A percentile compares a stretch with the other conserved stretches of the same genome.
Evolutionary conservation across 2,113 vertebrate genomes (phyloP).

Genomic region (Archilochus colubris): DNA sequence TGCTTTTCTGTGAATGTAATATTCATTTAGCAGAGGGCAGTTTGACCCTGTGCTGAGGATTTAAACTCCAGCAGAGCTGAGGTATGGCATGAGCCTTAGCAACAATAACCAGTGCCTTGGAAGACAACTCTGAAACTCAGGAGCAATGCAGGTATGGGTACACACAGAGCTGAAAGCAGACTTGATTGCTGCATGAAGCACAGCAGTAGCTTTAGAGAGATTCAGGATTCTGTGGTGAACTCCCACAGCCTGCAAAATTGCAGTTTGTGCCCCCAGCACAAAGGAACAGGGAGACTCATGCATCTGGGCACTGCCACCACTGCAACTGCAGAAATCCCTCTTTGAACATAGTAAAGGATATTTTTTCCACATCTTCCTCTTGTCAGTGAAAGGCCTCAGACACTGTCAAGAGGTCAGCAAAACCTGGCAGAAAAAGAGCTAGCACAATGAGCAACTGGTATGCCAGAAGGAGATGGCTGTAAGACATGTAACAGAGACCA

Average conservation of each 20-base stretch:
- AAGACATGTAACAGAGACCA: neutral
- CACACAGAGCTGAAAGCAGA: neutral
- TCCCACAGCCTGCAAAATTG: neutral
- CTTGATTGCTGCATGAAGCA: neutral
- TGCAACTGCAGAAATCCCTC: neutral
- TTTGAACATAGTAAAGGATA: neutral
- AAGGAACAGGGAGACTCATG: neutral
- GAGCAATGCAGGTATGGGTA: neutral
- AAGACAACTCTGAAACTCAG: neutral
- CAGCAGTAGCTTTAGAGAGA: neutral
- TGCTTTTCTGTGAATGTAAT: neutral
- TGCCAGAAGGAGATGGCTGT: fast-evolving
- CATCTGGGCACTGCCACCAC: neutral
- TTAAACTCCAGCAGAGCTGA: neutral
- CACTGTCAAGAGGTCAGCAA: neutral
- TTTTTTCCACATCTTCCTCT: neutral
- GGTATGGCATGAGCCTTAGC: neutral
- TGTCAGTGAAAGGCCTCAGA: neutral
- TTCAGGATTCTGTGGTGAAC: neutral
- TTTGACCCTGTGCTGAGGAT: neutral
- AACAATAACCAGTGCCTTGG: neutral
- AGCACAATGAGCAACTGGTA: neutral
- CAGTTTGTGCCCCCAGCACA: fast-evolving
- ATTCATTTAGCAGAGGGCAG: neutral
- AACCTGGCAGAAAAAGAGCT: neutral